Base-by-base conservation (phyloP, 2,113 vertebrate species). In the Lamprologus speciosus region DNA sequence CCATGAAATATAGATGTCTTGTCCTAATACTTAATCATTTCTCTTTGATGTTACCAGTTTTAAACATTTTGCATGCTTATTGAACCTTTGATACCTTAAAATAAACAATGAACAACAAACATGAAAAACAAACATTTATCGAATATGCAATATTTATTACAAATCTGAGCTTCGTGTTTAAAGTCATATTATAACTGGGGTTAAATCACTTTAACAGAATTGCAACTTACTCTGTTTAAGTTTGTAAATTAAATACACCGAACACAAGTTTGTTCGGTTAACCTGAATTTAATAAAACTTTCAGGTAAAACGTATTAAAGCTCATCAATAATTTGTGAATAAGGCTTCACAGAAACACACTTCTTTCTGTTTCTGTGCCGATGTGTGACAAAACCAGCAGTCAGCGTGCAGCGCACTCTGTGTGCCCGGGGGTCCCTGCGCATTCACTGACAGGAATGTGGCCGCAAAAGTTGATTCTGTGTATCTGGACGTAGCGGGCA, bases 391-490 rank as follows among this genome's bases (percentile, higher is more conserved):
- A 51, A 51, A 51, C 50, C 50, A 51, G 50, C 50, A 51, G 50
- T n/a, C 17, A 9, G 50, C 50, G 51, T n/a, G 50, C 50, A 51
- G 50, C 50, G 19, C 50, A 53, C 19, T 53, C 19, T 21, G 19
- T 51, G 50, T 5, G 50, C 17, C 50, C 50, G 0, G 50, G 0
- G 50, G 0, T 53, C 19, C 19, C 50, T 53, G 50, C 19, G 3
- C 50, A 10, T 53, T 53, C 5, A 53, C 50, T 10, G 50, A 53
- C 50, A 53, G 19, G 9, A 53, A 53, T 53, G 5, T n/a, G 50
- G 50, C 19, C 1, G 19, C 51, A 53, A 53, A 53, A 1, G 2
- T 53, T 53, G 51, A 53, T n/a, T 53, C 51, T 53, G 51, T 53
- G 5, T 6, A 53, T 53, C 51, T 53, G 51, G 51, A 53, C 19